Evolutionary conservation across 2,888 invertebrate genomes (phyloP).

Genomic region (Agrochola lota): DNA sequence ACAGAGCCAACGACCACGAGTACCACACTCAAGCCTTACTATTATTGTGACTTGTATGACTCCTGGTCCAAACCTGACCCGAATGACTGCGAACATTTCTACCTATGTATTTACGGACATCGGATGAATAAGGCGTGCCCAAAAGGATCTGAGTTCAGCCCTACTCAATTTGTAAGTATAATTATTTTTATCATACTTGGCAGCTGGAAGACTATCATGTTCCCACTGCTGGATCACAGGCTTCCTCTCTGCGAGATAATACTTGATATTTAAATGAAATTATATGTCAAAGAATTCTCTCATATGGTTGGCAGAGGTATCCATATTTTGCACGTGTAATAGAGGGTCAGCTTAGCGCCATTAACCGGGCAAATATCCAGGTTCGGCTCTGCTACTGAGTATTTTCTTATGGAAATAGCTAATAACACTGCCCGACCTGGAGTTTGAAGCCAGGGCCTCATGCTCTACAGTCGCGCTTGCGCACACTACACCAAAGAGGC

Average conservation of each 20-base stretch:
- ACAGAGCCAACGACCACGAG: neutral
- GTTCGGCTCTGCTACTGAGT: too few relatives aligned
- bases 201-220: neutral
- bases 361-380: too few relatives aligned
- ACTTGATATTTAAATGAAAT: neutral
- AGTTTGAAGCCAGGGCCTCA: too few relatives aligned
- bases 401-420: too few relatives aligned
- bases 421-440: too few relatives aligned
- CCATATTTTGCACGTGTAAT: too few relatives aligned
- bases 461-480: too few relatives aligned
- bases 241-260: neutral
- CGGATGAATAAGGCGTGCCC: neutral
- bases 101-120: conserved; percentile 23
- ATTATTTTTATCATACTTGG: neutral
- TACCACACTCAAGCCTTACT: neutral
- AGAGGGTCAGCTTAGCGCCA: too few relatives aligned
- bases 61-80: conserved; percentile 28
- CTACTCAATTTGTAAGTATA: neutral
- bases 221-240: too few relatives aligned
- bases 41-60: neutral
- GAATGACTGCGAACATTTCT: neutral
- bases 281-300: too few relatives aligned
- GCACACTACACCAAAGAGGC: too few relatives aligned
- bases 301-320: too few relatives aligned
- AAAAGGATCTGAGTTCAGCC: neutral